Conservation (phyloP, 1,140 invertebrate species). For the Hypsibius dujardini region DNA sequence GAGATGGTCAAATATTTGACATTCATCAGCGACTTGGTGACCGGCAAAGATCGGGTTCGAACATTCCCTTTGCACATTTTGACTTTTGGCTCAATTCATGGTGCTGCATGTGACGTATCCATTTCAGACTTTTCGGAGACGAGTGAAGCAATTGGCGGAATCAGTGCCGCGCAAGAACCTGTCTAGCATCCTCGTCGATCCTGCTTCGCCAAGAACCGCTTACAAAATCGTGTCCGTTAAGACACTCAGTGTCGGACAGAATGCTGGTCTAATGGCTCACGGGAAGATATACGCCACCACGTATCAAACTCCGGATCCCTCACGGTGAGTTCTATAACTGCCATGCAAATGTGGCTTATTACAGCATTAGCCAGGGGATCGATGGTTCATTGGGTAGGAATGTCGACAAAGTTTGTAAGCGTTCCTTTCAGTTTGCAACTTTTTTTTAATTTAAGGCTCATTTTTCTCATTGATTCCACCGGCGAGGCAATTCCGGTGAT, state of each 20-base stretch:
- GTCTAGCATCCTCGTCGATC: not conserved
- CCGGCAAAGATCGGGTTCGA: slow-evolving; percentile 7
- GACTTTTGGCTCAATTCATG: not conserved
- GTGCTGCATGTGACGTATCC: not conserved
- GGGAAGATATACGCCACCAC: slow-evolving; percentile 5
- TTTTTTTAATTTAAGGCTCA: not conserved
- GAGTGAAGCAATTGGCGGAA: not conserved
- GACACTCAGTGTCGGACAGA: not conserved
- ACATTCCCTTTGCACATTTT: not conserved
- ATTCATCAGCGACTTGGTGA: not conserved
- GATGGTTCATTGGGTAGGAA: no score
- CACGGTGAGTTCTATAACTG: not conserved
- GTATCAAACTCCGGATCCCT: slow-evolving; percentile 13
- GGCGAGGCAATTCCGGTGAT: not conserved
- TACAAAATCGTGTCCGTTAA: not conserved
- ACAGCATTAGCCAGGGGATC: not conserved
- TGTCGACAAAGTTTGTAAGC: no score
- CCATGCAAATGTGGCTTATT: not conserved
- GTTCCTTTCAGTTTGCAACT: not conserved
- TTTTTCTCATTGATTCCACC: slow-evolving; percentile 8
- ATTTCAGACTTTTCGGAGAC: not conserved
- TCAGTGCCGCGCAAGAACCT: slow-evolving; percentile 6
- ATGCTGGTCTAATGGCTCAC: not conserved
- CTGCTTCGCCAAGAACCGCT: not conserved
- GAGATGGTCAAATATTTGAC: not conserved